Conservation (phyloP, 2,113 vertebrate genomes). For the Anhinga anhinga region DNA sequence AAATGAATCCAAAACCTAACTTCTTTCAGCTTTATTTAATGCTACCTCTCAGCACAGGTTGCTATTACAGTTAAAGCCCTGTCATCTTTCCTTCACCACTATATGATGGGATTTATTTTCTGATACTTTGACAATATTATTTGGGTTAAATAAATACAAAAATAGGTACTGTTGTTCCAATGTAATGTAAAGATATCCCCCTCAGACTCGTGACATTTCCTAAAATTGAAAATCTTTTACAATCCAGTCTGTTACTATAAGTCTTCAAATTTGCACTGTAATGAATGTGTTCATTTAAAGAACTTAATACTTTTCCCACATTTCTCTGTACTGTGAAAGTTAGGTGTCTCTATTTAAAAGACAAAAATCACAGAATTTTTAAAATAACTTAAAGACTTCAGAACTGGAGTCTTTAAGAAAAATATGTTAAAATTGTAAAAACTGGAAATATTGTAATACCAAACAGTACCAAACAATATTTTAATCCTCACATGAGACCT, state of each 20-base stretch:
- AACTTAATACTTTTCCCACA: neutral
- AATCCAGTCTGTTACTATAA: neutral
- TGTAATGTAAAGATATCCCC: neutral
- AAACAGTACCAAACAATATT: neutral
- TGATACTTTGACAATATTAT: neutral
- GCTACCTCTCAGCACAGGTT: neutral
- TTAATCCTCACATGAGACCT: neutral
- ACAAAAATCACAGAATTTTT: neutral
- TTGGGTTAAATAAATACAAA: neutral
- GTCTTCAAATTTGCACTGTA: neutral
- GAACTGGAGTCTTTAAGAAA: neutral
- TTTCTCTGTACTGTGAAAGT: neutral
- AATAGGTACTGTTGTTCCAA: neutral
- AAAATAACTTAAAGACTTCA: neutral
- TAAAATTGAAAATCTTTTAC: neutral
- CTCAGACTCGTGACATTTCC: neutral
- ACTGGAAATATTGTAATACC: neutral
- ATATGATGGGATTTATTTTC: neutral
- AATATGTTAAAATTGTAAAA: neutral
- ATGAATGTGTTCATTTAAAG: neutral
- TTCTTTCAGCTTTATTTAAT: neutral
- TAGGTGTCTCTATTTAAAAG: neutral
- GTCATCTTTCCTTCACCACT: neutral
- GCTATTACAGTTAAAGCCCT: neutral
- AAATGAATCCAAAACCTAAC: neutral